Base-by-base conservation (phyloP, 2,888 invertebrate species). In the Stenichneumon culpator region DNA sequence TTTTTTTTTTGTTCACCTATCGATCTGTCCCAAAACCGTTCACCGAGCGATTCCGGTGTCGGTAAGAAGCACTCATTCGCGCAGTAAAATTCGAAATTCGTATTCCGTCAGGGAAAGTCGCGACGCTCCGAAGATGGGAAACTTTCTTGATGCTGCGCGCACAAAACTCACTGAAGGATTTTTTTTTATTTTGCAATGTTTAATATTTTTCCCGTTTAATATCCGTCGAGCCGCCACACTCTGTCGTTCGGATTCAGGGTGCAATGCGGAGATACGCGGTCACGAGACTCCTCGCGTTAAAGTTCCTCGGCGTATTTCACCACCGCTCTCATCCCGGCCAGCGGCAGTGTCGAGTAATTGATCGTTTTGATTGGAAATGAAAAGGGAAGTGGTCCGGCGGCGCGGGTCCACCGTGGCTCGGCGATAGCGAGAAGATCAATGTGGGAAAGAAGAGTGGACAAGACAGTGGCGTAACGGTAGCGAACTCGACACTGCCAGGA, bases 401-500 rank as follows among this genome's bases (percentile, higher is more conserved):
- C 6, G 25, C 52, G 9, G 32, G 19, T 67, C 32, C 36, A 16
- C 50, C 25, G 50, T 39, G 63, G 75, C 52, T 36, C 47, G 47
- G 67, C 79, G 85, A 79, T 74, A 84, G 73, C 65, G 69, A 44
- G 39, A 67, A 75, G 82, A 85, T 80, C 67, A 83, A 73, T 73
- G 77, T 44, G 83, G 63, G 83, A 80, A 78, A 82, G 77, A 86
- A 60, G 73, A 73, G 68, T 74, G 80, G 80, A 73, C 36, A 82
- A 78, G 82, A 77, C 80, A 80, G 83, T 86, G 86, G 86, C 91
- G 90, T 91, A 90, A 90, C 93, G 90, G 86, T 88, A 90, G 89
- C 92, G 86, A 89, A 90, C 87, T 89, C 88, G 86, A 89, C 86
- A 93, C 93, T 93, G 93, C 93, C 93, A 92, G 93, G 93, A 93